Base-by-base conservation (phyloP, 2,113 vertebrate species). In the Nerophis ophidion region DNA sequence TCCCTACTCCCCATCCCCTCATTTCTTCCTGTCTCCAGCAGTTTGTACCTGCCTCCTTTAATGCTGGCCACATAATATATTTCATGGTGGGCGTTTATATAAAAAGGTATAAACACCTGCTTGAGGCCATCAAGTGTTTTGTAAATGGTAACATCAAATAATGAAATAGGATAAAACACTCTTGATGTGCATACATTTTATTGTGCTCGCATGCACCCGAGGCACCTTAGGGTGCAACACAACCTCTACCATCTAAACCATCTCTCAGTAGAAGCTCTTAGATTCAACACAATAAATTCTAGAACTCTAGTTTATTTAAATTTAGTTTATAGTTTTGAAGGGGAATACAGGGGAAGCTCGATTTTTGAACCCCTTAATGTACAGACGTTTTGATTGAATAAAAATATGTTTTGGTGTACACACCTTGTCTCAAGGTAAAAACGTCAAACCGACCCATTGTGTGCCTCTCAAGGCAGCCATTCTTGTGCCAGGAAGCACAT, bases 51-150 rank as follows among this genome's bases (percentile, higher is more conserved):
- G 60, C 57, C 70, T 33, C 56, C 59, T 16, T 16, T 36, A 38
- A 4, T 55, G 42, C 15, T 44, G 8, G 47, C 16, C 50, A 55
- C 42, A 34, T 13, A 55, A 16, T 38, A 12, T 42, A 10, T 44
- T 44, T 44, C 40, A 3, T 44, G 40, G 40, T 44, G 40, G 40
- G 3, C 88, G 82, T 90, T 90, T 89, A 89, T 89, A 89, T 90
- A 89, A 89, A 89, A 88, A 77, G 62, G 34, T 62, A 68, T 72
- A 63, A 52, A 73, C 35, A 63, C 64, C 68, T 65, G 73, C 61
- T 71, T 53, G 68, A 74, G 59, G 38, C 71, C 63, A 68, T 50
- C 36, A 68, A 81, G 74, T 61, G 62, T 62, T 79, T 76, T 68
- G 70, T 51, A 54, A 75, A 81, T 44, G 40, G 1, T 11, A 5